These are phyloP conservation scores for Hystrix cristata DNA, from an alignment of 2,113 vertebrate species.

Conservation along the genomic window DNA sequence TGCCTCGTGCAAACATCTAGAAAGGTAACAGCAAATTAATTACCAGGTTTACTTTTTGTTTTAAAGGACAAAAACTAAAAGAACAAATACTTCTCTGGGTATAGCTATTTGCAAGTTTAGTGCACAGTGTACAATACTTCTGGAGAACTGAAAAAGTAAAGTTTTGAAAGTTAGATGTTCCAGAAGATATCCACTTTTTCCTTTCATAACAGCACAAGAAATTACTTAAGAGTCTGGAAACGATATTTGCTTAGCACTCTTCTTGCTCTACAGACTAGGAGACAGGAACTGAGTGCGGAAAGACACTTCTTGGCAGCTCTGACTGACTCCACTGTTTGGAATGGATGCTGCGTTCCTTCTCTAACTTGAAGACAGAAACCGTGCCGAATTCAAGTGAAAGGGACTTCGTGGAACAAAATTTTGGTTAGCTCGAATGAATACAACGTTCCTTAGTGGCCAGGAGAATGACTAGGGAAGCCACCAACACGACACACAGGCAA, in stretches of 20 bases:
- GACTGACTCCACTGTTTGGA: constrained; percentile 87
- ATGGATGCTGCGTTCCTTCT: constrained; percentile 86
- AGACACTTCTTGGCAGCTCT: constrained; percentile 85
- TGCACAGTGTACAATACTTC: constrained; percentile 86
- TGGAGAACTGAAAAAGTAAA: constrained; percentile 91
- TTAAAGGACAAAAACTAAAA: constrained; percentile 70
- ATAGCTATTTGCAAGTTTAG: constrained; percentile 82
- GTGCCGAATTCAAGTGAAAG: constrained; percentile 84
- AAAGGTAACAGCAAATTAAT: constrained; percentile 81
- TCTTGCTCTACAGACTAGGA: constrained; percentile 83
- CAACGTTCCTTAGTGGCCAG: constrained; percentile 85
- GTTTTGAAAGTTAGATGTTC: constrained; percentile 87
- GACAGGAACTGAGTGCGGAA: constrained; percentile 85
- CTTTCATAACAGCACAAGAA: constrained; percentile 87
- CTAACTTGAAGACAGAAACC: constrained; percentile 87
- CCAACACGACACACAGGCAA: constrained; percentile 84
- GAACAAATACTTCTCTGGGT: constrained; percentile 82
- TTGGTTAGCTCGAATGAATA: constrained; percentile 87
- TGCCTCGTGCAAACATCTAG: constrained; percentile 82
- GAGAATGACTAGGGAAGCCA: constrained; percentile 86
- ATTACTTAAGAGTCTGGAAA: constrained; percentile 85
- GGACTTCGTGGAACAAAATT: constrained; percentile 86
- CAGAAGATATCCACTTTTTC: constrained; percentile 89
- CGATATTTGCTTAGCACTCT: constrained; percentile 85
- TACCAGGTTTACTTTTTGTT: constrained; percentile 54